Evolutionary conservation across 1,140 invertebrate genomes (phyloP), one percentile per base, ranked within the genome.

Genomic region (Stegodyphus mimosarum): DNA sequence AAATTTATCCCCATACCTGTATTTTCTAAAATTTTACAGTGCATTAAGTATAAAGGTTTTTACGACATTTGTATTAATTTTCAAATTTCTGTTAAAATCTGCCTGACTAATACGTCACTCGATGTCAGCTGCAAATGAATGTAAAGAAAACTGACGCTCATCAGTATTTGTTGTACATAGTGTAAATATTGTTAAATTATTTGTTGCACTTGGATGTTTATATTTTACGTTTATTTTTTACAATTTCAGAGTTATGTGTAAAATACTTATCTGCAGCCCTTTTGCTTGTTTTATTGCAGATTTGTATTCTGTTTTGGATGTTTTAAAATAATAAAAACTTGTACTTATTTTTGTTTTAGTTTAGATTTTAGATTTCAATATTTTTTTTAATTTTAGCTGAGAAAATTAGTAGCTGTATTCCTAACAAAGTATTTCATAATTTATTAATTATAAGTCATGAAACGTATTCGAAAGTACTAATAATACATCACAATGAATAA

Each of bases 151-250:
- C 33, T 33, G 33, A 52, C 15, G 50, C 6, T 52, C 13, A 52
- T 48, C 81, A 84, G 81, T 84, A 84, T 71, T 84, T 84, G 7
- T 70, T 84, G 81, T 84, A 84, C 17, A 84, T 84, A 84, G n/a
- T 84, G 81, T 84, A 76, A 69, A 84, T 84, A 84, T 73, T 74
- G 71, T 73, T 83, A 74, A 83, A 83, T 52, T 60, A 7, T 49
- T 50, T 72, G 55, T 71, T 81, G 69, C 11, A 67, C 33, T 13
- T 51, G 18, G 70, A 49, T 72, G 49, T 72, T 81, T 81, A 63
- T 72, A 72, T 51, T 49, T 72, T 50, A 9, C 18, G 18, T 67
- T 3, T 67, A 15, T 67, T 67, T 67, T 18, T 67, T 67, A 67
- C 17, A n/a, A 2, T 67, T 67, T n/a, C n/a, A 67, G 64, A 67